phyloP scores from a whole-genome alignment of 2,888 invertebrate genomes.

The Chaetogeoica ovagalla region DNA sequence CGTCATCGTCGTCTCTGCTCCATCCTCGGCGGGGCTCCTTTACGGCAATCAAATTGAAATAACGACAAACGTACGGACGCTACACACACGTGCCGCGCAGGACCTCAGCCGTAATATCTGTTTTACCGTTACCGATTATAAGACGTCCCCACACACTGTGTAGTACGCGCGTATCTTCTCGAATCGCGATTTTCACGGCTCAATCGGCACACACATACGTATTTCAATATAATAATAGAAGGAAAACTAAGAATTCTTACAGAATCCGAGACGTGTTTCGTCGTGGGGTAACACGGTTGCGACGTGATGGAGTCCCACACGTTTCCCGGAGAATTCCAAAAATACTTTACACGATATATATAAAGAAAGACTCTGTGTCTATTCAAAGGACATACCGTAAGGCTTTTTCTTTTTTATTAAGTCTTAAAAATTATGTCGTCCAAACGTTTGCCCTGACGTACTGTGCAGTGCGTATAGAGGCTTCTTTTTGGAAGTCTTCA shows the following conservation, averaged over 20 bases:
- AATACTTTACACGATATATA: no score
- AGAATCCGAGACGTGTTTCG: constrained; percentile 9
- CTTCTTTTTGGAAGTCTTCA: no score
- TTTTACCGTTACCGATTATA: neutral
- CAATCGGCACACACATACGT: constrained; percentile 16
- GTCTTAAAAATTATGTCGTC: no score
- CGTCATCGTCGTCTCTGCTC: neutral
- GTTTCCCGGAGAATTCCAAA: no score
- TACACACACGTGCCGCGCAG: neutral
- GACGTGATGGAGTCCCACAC: no score
- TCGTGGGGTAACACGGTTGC: neutral
- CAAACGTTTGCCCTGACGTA: no score
- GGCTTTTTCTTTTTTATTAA: no score
- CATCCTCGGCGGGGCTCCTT: neutral
- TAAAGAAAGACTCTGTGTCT: no score
- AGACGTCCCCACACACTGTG: no score
- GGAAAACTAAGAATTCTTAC: neutral
- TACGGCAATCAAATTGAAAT: constrained; percentile 37
- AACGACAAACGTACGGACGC: constrained; percentile 22
- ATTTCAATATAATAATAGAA: constrained; percentile 24
- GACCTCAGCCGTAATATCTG: neutral
- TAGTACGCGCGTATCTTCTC: neutral
- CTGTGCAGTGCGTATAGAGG: no score
- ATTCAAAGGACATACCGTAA: no score
- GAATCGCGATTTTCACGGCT: constrained; percentile 26